These are phyloP conservation scores for Netta rufina DNA, from an alignment of 2,797 vertebrate genomes.

Conservation along the genomic window DNA sequence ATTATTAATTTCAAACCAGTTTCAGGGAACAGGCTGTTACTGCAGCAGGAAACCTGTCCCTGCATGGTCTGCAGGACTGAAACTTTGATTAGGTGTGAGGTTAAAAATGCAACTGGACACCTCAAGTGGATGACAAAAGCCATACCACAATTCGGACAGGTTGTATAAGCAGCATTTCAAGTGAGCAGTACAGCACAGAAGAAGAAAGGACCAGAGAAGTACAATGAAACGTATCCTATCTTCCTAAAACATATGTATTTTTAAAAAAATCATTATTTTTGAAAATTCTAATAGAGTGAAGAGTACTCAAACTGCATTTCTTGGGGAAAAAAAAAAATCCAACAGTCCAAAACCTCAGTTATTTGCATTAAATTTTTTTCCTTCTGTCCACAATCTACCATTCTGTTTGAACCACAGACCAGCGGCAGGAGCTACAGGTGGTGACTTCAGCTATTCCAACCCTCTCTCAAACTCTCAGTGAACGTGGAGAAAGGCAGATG, in stretches of 20 bases:
- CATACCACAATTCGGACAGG: background rate
- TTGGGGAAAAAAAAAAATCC: background rate
- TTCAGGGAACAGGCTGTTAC: background rate
- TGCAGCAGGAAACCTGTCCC: background rate
- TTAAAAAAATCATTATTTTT: background rate
- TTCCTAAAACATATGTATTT: background rate
- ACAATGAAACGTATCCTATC: background rate
- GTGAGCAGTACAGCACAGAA: background rate
- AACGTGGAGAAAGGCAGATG: background rate
- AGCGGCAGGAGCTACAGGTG: background rate
- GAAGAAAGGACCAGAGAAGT: background rate
- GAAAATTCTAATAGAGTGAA: background rate
- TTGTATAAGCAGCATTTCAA: background rate
- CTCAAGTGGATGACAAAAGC: conserved; percentile 16
- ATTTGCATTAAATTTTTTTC: background rate
- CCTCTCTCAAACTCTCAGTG: background rate
- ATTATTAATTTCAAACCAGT: background rate
- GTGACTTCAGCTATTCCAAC: background rate
- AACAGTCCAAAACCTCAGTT: background rate
- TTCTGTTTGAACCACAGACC: background rate
- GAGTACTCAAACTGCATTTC: background rate
- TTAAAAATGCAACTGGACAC: conserved; percentile 20
- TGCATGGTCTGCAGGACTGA: background rate
- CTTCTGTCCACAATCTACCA: background rate
- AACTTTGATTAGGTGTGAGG: conserved; percentile 11